Evolutionary conservation across 2,888 invertebrate genomes (phyloP).

Genomic region (Cinara cedri): DNA sequence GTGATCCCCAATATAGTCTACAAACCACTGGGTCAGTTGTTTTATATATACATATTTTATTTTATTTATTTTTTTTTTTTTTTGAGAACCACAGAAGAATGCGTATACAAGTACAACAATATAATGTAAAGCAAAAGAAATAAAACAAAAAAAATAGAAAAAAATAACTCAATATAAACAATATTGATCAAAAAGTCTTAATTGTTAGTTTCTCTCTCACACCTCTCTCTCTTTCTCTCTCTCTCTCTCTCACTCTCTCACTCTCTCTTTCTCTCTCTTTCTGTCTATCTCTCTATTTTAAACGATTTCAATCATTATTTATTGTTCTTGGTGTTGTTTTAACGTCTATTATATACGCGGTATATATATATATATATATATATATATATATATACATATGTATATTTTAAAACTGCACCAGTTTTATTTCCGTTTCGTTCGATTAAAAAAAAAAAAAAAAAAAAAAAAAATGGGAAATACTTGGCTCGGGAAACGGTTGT

Average conservation of each 20-base stretch:
- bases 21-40: slow-evolving; percentile 49
- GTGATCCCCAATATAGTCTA: slow-evolving; percentile 34
- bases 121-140: neutral
- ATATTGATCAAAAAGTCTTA: slow-evolving; percentile 19
- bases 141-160: neutral
- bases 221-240: neutral
- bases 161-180: slow-evolving; percentile 17
- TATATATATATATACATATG: too few species aligned
- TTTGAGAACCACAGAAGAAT: neutral
- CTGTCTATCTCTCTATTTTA: neutral
- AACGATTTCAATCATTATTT: slow-evolving; percentile 24
- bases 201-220: neutral
- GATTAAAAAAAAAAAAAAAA: slow-evolving; percentile 11
- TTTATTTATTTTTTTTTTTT: slow-evolving; percentile 24
- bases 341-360: too few species aligned
- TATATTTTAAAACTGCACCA: neutral
- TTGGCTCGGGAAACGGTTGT: slow-evolving; percentile 21
- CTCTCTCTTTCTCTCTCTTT: neutral
- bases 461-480: slow-evolving; percentile 14
- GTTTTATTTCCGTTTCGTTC: slow-evolving; percentile 1
- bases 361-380: too few species aligned
- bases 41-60: neutral
- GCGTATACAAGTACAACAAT: slow-evolving; percentile 5
- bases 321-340: neutral
- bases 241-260: neutral